Evolutionary conservation across 2,888 invertebrate genomes (phyloP).

Genomic region (Nomada lathburiana): DNA sequence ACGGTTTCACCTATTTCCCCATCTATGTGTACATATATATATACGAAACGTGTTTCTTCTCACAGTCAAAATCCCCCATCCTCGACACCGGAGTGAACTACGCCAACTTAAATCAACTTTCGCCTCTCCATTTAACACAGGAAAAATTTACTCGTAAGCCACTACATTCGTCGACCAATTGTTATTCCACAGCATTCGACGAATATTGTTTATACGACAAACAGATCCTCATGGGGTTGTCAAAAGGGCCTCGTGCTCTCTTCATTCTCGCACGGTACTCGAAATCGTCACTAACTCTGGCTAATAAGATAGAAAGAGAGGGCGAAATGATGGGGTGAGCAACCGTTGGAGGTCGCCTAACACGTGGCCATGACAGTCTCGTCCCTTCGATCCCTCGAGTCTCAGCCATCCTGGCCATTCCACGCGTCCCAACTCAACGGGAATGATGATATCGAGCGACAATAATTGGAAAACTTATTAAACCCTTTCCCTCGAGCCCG

Average conservation of each 20-base stretch:
- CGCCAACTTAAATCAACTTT: conserved; percentile 21
- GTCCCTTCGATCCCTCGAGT: conserved; percentile 60
- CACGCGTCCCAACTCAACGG: conserved; percentile 70
- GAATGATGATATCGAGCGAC: conserved; percentile 71
- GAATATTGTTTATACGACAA: conserved; percentile 72
- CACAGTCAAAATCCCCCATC: not conserved
- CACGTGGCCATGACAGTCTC: conserved; percentile 80
- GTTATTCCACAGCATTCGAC: conserved; percentile 58
- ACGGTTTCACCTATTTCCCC: not conserved
- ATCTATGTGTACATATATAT: not conserved
- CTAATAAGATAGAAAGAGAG: conserved; percentile 23
- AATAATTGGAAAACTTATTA: conserved; percentile 67
- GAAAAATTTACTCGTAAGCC: conserved; percentile 18
- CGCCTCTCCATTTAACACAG: not conserved
- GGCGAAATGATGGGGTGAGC: conserved; percentile 38
- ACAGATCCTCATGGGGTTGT: conserved; percentile 56
- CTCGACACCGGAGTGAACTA: conserved; percentile 7
- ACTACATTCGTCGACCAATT: conserved; percentile 23
- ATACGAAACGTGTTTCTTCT: not conserved
- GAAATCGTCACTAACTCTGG: conserved; percentile 23
- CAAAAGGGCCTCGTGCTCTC: conserved; percentile 54
- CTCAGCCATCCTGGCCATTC: conserved; percentile 52
- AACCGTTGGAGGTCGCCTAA: conserved; percentile 64
- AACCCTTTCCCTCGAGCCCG: conserved; percentile 56
- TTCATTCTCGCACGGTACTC: conserved; percentile 42